Base-by-base conservation (phyloP, 2,113 vertebrate genomes). In the Scopus umbretta region DNA sequence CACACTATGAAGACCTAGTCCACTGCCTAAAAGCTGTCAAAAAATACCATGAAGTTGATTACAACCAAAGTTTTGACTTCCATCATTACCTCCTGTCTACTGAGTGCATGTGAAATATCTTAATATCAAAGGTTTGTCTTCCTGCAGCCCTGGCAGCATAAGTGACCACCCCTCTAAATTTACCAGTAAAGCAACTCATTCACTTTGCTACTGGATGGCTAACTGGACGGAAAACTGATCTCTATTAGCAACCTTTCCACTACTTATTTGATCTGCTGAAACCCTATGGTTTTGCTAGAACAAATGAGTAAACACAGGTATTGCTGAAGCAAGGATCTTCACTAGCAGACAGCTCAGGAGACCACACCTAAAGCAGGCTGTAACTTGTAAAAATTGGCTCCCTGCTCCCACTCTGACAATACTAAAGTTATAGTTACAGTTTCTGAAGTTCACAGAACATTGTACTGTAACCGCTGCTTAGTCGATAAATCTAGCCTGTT, bases 351-450 rank as follows among this genome's bases (percentile, higher is more conserved):
- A 74, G 36, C 55, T 78, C 38, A 11, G 6, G 27, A 88, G 53
- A 82, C 13, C 29, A 58, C 22, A 78, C 13, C 25, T 11, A 55
- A 47, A 75, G 55, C 36, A 62, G 42, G 20, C 1, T 5, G 2
- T 12, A 38, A 59, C 4, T 3, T 21, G 5, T 18, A 52, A 19
- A 80, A 73, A 66, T 0, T 32, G 19, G 19, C 16, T 80, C 56
- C 55, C 63, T 53, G 26, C 3, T 11, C 45, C 12, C 1, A 16
- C 13, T 66, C 30, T 11, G 71, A 53, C 43, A 90, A 66, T 5
- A 43, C 5, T 8, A 38, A 19, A 1, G 3, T 9, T 20, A 9
- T 3, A 62, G 22, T 27, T 42, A 36, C 0, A 63, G 21, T 32
- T 85, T 45, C 61, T 82, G 6, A 92, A 93, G 55, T 38, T 67